Conservation (phyloP, 1,140 invertebrate genomes). For the Lepeophtheirus salmonis region DNA sequence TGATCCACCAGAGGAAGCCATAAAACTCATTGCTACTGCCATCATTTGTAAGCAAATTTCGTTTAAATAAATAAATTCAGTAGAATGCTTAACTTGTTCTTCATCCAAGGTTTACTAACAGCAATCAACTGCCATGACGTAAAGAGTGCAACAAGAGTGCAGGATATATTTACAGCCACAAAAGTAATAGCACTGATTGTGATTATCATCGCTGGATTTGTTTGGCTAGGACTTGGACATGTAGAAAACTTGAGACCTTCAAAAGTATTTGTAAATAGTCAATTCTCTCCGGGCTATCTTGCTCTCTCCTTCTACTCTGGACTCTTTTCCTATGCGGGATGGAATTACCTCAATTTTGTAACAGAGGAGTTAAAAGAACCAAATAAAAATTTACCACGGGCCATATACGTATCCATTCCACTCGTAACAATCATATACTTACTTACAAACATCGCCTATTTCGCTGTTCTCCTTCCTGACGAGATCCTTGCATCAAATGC, state of each 20-base stretch:
- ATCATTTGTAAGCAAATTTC: slow-evolving; percentile 40
- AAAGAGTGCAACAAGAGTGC: slow-evolving; percentile 76
- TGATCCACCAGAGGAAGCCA: slow-evolving; percentile 41
- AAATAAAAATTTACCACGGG: slow-evolving; percentile 64
- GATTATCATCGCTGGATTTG: slow-evolving; percentile 63
- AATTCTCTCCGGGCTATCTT: slow-evolving; percentile 28
- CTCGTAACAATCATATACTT: slow-evolving; percentile 78
- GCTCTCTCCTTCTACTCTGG: slow-evolving; percentile 44
- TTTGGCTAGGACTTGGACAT: slow-evolving; percentile 32
- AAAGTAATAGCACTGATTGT: slow-evolving; percentile 67
- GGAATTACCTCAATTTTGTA: slow-evolving; percentile 88
- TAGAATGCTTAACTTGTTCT: neutral
- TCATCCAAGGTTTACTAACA: slow-evolving; percentile 56
- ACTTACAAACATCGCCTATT: slow-evolving; percentile 76
- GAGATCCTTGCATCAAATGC: slow-evolving; percentile 68
- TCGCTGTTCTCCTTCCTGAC: slow-evolving; percentile 62
- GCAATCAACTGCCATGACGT: slow-evolving; percentile 90
- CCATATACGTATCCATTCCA: slow-evolving; percentile 80
- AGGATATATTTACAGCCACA: slow-evolving; percentile 61
- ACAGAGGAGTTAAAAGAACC: slow-evolving; percentile 77
- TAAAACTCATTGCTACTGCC: slow-evolving; percentile 47
- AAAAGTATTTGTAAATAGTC: slow-evolving; percentile 3
- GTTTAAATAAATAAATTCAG: neutral
- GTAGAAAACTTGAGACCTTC: slow-evolving; percentile 34
- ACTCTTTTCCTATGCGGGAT: slow-evolving; percentile 40